Evolutionary conservation across 2,888 invertebrate genomes (phyloP).

Genomic region (Dynastes maya): DNA sequence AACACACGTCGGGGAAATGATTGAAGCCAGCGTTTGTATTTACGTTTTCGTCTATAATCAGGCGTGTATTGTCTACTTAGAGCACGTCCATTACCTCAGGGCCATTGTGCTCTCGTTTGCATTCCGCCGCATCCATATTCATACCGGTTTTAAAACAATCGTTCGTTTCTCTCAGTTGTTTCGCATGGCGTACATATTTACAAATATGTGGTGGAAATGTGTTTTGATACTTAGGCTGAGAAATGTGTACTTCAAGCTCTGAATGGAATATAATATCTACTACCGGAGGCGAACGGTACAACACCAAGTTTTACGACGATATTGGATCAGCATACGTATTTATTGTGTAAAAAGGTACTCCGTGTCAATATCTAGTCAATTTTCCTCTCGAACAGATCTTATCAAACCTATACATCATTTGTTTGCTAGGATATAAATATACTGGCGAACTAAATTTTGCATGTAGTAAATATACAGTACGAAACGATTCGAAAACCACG

Average conservation of each 20-base stretch:
- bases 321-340: neutral
- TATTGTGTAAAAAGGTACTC: slow-evolving; percentile 1
- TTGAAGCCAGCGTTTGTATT: slow-evolving; percentile 69
- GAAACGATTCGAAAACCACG: too few relatives aligned
- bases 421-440: neutral
- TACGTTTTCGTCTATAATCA: slow-evolving; percentile 70
- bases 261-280: neutral
- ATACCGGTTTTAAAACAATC: slow-evolving; percentile 70
- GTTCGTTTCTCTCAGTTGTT: slow-evolving; percentile 65
- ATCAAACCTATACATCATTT: slow-evolving; percentile 1
- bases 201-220: slow-evolving; percentile 47
- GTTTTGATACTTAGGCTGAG: slow-evolving; percentile 30
- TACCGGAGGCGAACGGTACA: neutral
- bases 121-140: slow-evolving; percentile 69
- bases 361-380: slow-evolving; percentile 10
- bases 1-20: slow-evolving; percentile 67
- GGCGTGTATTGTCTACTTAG: slow-evolving; percentile 69
- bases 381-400: neutral
- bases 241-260: neutral
- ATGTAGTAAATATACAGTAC: too few relatives aligned
- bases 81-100: slow-evolving; percentile 66
- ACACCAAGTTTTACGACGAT: neutral
- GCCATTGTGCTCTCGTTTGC: slow-evolving; percentile 66
- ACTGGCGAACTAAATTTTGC: too few relatives aligned
- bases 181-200: slow-evolving; percentile 45